Conservation (phyloP, 2,113 vertebrate species). For the Anoura caudifer region DNA sequence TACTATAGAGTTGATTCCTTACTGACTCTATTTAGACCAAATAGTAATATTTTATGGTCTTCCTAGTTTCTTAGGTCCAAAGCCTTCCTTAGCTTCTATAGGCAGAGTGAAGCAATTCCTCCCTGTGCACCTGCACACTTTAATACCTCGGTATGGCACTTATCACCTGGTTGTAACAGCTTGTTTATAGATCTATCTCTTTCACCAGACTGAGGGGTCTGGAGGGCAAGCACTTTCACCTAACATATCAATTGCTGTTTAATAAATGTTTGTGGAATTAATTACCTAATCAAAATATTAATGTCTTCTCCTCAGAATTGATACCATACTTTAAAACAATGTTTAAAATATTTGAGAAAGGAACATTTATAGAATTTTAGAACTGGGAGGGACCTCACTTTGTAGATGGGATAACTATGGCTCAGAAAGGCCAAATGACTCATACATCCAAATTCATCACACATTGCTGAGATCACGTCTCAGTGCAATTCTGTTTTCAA, state of each 20-base stretch:
- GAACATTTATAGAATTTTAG: not conserved
- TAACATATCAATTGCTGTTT: not conserved
- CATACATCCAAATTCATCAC: not conserved
- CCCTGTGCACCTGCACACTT: fast-evolving
- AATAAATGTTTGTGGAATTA: not conserved
- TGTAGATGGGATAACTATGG: not conserved
- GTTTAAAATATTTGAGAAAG: not conserved
- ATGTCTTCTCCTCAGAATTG: not conserved
- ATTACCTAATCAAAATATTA: not conserved
- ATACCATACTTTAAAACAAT: not conserved
- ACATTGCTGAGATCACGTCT: not conserved
- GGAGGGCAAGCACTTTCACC: not conserved
- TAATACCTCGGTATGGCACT: not conserved
- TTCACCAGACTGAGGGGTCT: not conserved
- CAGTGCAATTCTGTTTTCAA: not conserved
- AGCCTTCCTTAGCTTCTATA: not conserved
- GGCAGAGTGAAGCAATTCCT: not conserved
- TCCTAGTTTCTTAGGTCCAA: not conserved
- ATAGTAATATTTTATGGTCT: not conserved
- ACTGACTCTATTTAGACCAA: not conserved
- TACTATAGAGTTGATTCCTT: not conserved
- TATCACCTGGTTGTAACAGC: not conserved
- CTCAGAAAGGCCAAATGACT: not conserved
- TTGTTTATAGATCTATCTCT: not conserved
- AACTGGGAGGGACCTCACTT: not conserved